phyloP scores from a whole-genome alignment of 2,888 invertebrate species.

The Nemotelus pantherinus region DNA sequence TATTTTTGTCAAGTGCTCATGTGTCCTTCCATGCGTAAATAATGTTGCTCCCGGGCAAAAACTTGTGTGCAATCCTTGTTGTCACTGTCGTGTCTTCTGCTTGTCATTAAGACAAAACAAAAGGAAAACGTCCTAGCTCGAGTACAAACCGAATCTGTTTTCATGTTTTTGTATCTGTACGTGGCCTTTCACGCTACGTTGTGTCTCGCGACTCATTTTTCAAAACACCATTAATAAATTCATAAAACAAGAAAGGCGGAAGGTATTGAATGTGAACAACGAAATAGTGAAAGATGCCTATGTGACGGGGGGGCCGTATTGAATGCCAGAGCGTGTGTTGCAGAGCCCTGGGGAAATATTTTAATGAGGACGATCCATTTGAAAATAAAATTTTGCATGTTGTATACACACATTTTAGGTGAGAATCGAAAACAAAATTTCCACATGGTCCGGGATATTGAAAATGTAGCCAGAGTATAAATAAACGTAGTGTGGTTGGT shows the following conservation, averaged over 20 bases:
- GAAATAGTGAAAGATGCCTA: conserved; percentile 26
- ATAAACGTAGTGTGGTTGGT: too few relatives aligned
- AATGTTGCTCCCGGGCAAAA: conserved; percentile 25
- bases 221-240: conserved; percentile 44
- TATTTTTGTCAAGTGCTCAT: conserved; percentile 44
- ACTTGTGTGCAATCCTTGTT: conserved; percentile 36
- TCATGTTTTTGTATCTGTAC: conserved; percentile 18
- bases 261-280: conserved; percentile 36
- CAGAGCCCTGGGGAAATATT: conserved; percentile 46
- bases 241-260: conserved; percentile 15
- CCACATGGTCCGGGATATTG: conserved; percentile 24
- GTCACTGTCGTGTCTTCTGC: conserved; percentile 21
- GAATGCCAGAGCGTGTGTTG: conserved; percentile 4
- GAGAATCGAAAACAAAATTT: conserved; percentile 25
- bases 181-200: conserved; percentile 38
- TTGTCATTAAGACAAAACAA: conserved; percentile 24
- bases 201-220: conserved; percentile 33
- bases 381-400: conserved; percentile 7
- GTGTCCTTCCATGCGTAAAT: conserved; percentile 44
- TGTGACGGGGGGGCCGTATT: not conserved
- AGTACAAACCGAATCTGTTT: conserved; percentile 29
- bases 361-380: conserved; percentile 45
- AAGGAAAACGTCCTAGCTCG: not conserved
- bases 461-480: conserved; percentile 6
- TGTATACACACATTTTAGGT: conserved; percentile 19